phyloP scores from a whole-genome alignment of 1,140 invertebrate species.

The Drosophila tsacasi region DNA sequence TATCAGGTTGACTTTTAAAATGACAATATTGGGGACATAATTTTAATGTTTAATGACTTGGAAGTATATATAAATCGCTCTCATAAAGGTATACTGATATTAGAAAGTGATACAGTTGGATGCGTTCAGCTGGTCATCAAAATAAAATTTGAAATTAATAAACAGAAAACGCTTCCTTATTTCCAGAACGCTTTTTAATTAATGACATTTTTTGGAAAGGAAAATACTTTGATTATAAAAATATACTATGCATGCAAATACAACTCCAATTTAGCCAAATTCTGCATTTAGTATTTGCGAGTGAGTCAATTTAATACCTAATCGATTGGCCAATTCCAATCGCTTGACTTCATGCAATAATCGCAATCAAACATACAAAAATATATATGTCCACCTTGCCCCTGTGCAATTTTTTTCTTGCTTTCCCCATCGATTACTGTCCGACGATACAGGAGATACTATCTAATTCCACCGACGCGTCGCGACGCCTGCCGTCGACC shows the following conservation, averaged over 20 bases:
- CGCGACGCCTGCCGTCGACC: constrained; percentile 24
- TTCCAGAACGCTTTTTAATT: not conserved
- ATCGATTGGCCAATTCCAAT: constrained; percentile 16
- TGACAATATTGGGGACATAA: not conserved
- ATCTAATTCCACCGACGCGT: constrained; percentile 37
- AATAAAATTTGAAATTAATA: constrained; percentile 5
- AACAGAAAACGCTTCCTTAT: not conserved
- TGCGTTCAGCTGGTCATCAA: not conserved
- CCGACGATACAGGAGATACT: constrained; percentile 11
- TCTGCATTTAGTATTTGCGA: constrained; percentile 4
- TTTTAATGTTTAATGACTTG: not conserved
- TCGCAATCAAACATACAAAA: constrained; percentile 17
- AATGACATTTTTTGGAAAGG: not conserved
- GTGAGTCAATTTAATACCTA: constrained; percentile 2
- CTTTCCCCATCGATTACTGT: constrained; percentile 43
- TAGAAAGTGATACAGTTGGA: constrained; percentile 19
- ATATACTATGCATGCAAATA: not conserved
- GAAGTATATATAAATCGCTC: not conserved
- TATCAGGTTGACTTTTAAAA: not conserved
- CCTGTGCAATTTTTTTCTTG: constrained; percentile 39
- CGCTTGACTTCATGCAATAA: constrained; percentile 15
- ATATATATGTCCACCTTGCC: constrained; percentile 26
- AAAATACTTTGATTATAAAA: not conserved
- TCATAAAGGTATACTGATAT: not conserved
- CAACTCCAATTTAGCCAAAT: not conserved